A percentile compares a stretch with the other conserved stretches of the same genome.
phyloP scores from a whole-genome alignment of 1,140 invertebrate species.

The Brachionus paranguensis region DNA sequence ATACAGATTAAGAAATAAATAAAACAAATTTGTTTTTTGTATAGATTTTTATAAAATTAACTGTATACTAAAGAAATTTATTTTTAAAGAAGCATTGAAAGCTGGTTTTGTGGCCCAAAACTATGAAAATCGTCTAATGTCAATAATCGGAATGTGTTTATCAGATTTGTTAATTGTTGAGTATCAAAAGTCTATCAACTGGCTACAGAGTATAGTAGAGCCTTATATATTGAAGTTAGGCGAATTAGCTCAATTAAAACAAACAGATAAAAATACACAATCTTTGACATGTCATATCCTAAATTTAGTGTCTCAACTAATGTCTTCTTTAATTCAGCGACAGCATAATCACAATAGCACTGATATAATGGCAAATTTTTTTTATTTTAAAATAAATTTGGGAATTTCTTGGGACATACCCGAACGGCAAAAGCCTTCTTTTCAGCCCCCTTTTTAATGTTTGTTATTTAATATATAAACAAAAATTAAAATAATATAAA shows the following conservation, averaged over 20 bases:
- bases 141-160: constrained; percentile 33
- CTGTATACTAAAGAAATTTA: neutral
- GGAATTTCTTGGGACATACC: too few relatives aligned
- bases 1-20: too few relatives aligned
- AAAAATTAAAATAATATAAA: too few relatives aligned
- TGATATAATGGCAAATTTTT: neutral
- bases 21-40: too few relatives aligned
- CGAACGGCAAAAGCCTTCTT: too few relatives aligned
- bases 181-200: neutral
- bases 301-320: constrained; percentile 20
- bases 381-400: too few relatives aligned
- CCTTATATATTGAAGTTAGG: constrained; percentile 3
- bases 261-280: constrained; percentile 33
- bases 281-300: constrained; percentile 16
- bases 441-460: too few relatives aligned
- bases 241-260: constrained; percentile 15
- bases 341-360: constrained; percentile 19
- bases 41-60: too few relatives aligned
- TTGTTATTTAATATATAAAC: too few relatives aligned
- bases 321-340: constrained; percentile 33
- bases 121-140: constrained; percentile 33
- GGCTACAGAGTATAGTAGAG: constrained; percentile 18
- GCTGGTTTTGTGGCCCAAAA: constrained; percentile 11
- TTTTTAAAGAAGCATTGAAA: constrained; percentile 7
- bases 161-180: constrained; percentile 29